These are phyloP conservation scores for Callocephalon fimbriatum DNA, from an alignment of 2,113 vertebrate genomes.

Conservation along the genomic window DNA sequence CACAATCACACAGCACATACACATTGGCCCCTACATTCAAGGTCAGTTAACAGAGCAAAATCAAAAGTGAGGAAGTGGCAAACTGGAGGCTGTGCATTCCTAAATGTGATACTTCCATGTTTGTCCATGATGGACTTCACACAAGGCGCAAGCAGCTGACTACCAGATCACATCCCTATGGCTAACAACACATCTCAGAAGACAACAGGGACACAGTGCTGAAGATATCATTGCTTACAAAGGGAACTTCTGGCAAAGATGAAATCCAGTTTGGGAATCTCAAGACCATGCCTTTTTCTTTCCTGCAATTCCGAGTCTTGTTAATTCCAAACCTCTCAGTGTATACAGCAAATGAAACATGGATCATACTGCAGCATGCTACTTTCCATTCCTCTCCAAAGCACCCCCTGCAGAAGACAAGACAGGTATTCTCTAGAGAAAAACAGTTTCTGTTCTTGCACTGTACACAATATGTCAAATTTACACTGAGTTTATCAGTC, in stretches of 20 bases:
- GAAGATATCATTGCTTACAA: not conserved
- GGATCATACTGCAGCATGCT: not conserved
- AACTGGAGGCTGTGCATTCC: not conserved
- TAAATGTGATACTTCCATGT: not conserved
- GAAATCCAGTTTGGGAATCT: not conserved
- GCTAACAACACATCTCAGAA: not conserved
- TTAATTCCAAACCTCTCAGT: not conserved
- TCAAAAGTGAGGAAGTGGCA: not conserved
- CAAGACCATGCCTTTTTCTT: not conserved
- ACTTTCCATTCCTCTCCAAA: not conserved
- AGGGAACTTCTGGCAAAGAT: not conserved
- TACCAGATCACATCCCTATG: not conserved
- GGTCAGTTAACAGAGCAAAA: not conserved
- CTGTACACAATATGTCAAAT: not conserved
- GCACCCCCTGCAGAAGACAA: not conserved
- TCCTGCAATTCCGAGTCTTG: not conserved
- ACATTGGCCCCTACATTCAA: not conserved
- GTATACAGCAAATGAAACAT: not conserved
- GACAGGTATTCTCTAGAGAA: conserved; percentile 3
- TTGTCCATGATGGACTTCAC: not conserved
- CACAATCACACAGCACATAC: not conserved
- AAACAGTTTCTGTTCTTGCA: not conserved
- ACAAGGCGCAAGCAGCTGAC: not conserved
- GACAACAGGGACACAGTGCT: fast-evolving
- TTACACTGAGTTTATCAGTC: not conserved